Base-by-base conservation (phyloP, 2,797 vertebrate genomes). In the Trachops cirrhosus region DNA sequence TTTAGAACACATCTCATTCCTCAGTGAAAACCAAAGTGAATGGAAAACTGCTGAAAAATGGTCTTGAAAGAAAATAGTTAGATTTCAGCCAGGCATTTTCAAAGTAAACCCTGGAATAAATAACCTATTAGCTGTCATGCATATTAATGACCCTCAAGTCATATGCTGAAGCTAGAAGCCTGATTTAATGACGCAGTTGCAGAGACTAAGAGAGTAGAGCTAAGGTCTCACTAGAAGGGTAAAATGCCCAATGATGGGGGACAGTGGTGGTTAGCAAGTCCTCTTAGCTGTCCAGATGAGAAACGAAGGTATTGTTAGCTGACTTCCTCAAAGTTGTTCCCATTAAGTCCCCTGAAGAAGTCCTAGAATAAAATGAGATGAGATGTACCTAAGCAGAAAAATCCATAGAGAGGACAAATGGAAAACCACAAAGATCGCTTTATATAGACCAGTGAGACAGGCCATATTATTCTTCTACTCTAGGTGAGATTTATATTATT, bases 91-190 rank as follows among this genome's bases (percentile, higher is more conserved):
- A 97, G 96, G 85, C 22, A 37, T 96, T 97, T 97, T 98, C 97
- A 97, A 97, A 98, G 96, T 97, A 98, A 97, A 97, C 50, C 93
- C 59, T 75, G 91, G 89, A 97, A 97, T 94, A 96, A 98, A 96
- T 29, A 95, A 97, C 92, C 5, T 89, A 89, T 94, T 88, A 91
- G 93, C 86, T 91, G 96, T 29, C 82, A 48, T 97, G 90, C 93
- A 93, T 98, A 95, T 97, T 97, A 98, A 98, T 97, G 91, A 97
- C 78, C n/a, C 71, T 77, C 68, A 94, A 96, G 94, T 87, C 96
- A 86, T 95, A 74, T 82, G 70, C 94, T 82, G 32, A 96, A 97
- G 79, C 87, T 97, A 93, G 91, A 93, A 97, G 98, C 90, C 96
- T 93, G 94, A 97, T 97, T 98, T 96, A 94, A 77, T 95, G 96